phyloP scores from a whole-genome alignment of 2,797 vertebrate species.

The Urosaurus nigricauda region DNA sequence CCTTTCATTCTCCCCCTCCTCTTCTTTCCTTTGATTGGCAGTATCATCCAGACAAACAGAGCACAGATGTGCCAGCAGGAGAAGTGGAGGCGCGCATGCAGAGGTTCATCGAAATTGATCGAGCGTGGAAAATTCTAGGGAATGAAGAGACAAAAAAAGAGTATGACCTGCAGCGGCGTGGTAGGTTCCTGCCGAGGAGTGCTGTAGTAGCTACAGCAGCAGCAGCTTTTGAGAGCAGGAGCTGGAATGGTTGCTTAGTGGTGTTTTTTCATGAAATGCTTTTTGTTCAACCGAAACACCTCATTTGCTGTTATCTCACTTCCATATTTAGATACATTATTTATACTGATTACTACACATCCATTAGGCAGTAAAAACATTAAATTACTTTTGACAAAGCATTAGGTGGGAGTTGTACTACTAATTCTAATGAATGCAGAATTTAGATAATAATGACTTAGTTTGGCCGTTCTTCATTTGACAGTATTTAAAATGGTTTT shows the following conservation, averaged over 20 bases:
- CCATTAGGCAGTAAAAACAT: conserved; percentile 64
- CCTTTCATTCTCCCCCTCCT: conserved; percentile 46
- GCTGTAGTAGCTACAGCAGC: conserved; percentile 68
- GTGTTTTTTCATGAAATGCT: conserved; percentile 62
- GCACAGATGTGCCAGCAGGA: conserved; percentile 76
- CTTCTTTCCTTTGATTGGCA: conserved; percentile 78
- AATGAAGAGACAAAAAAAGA: conserved; percentile 86
- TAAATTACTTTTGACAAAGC: conserved; percentile 62
- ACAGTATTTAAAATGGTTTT: conserved; percentile 57
- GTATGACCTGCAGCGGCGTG: conserved; percentile 86
- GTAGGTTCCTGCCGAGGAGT: conserved; percentile 79
- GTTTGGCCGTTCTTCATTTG: conserved; percentile 44
- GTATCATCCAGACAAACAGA: conserved; percentile 90
- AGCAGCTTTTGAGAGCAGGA: conserved; percentile 63
- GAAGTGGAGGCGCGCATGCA: conserved; percentile 77
- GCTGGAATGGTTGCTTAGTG: conserved; percentile 56
- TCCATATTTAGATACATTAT: conserved; percentile 69
- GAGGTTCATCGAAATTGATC: conserved; percentile 89
- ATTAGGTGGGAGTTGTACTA: conserved; percentile 60
- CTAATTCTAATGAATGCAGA: conserved; percentile 62
- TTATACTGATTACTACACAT: conserved; percentile 68
- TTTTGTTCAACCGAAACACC: conserved; percentile 60
- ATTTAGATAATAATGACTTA: conserved; percentile 54
- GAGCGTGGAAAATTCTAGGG: conserved; percentile 90
- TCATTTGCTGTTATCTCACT: conserved; percentile 59